Evolutionary conservation across 1,140 invertebrate species (phyloP).

Genomic region (Cotesia vestalis): DNA sequence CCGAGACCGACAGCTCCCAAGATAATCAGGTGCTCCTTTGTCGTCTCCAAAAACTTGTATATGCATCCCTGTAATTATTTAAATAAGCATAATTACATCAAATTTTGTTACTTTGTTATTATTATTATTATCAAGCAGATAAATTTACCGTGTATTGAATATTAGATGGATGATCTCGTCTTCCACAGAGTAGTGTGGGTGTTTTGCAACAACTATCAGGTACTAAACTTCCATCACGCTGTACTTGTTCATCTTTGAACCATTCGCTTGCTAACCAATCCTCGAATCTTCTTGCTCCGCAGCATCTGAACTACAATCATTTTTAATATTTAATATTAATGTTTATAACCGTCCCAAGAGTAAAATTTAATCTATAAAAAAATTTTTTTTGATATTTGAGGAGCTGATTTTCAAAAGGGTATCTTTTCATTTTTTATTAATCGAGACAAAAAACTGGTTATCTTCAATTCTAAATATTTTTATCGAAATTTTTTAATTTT

Average conservation of each 20-base stretch:
- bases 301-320: constrained; percentile 79
- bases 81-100: too few relatives aligned
- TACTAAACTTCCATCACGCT: constrained; percentile 71
- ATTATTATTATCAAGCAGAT: constrained; percentile 13
- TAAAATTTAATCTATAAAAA: not conserved
- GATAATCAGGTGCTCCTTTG: constrained; percentile 80
- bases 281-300: constrained; percentile 77
- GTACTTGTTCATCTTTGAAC: constrained; percentile 64
- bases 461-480: too few relatives aligned
- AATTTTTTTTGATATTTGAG: too few relatives aligned
- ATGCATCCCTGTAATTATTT: constrained; percentile 78
- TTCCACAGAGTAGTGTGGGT: constrained; percentile 73
- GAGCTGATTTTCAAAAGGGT: too few relatives aligned
- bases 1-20: constrained; percentile 84
- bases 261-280: constrained; percentile 80
- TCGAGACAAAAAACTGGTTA: too few relatives aligned
- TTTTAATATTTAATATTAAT: not conserved
- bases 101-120: too few relatives aligned
- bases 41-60: constrained; percentile 74
- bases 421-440: too few relatives aligned
- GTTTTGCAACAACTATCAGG: constrained; percentile 89
- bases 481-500: too few relatives aligned
- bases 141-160: constrained; percentile 79
- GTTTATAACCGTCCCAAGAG: not conserved
- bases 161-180: constrained; percentile 83